Base-by-base conservation (phyloP, 2,113 vertebrate genomes). In the Dicrurus megarhynchus region DNA sequence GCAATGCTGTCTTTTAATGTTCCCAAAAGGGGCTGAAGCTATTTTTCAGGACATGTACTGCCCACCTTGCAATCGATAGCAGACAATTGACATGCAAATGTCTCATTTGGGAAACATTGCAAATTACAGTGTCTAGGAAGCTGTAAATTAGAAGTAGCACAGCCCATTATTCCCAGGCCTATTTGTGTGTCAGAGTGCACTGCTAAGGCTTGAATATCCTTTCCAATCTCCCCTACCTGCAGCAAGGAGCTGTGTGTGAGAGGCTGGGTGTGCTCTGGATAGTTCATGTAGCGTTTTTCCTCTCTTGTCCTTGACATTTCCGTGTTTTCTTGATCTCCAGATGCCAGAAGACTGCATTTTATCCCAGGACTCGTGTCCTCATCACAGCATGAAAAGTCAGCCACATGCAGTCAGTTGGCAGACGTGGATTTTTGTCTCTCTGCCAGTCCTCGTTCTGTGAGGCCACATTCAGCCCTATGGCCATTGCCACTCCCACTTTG, bases 51-150 rank as follows among this genome's bases (percentile, higher is more conserved):
- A 32, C 35, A 16, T 46, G 26, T 78, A 69, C 70, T 93, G 49
- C 60, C 77, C 7, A 3, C 63, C 49, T 77, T 35, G 22, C 93
- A 94, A 80, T 18, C 70, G 78, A 74, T 47, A 78, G 70, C 70
- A 93, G 74, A 50, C 13, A 92, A 80, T 77, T 71, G 71, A 52
- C 52, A 65, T 35, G 56, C 49, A 50, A 92, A 84, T 76, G 52
- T 93, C 64, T 89, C 90, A 79, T 95, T 80, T 78, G 91, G 75
- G 89, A 64, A 63, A 93, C 60, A 90, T 42, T 95, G 59, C 41
- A 76, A 82, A 95, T 83, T 80, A 53, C 50, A 87, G 42, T 24
- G 39, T 32, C 70, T 76, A 84, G 3, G 9, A 81, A 35, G 61
- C 65, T 87, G 47, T 84, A 70, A 83, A 90, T 88, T 71, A 71